Percentiles rank a stretch among this genome's conserved stretches.
These are phyloP conservation scores for Calidris pygmaea DNA, from an alignment of 2,113 vertebrate genomes.

Conservation along the genomic window DNA sequence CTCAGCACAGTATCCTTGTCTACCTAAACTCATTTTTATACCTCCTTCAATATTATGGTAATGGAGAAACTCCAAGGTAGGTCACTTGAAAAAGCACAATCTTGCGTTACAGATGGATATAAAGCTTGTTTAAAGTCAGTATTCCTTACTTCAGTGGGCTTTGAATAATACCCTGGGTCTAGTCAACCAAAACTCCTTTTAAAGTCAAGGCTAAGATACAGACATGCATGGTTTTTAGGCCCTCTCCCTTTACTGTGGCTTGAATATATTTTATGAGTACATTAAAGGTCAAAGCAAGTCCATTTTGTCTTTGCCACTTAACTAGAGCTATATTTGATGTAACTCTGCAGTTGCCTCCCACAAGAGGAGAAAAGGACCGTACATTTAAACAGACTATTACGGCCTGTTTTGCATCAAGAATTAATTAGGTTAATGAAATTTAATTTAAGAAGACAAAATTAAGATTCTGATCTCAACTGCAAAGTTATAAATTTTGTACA, in stretches of 20 bases:
- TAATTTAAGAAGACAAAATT: not conserved
- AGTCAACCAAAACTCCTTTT: conserved; percentile 3
- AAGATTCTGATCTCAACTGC: not conserved
- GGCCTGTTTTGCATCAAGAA: not conserved
- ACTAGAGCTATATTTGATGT: not conserved
- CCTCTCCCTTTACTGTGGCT: not conserved
- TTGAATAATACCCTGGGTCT: not conserved
- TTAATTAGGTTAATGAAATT: conserved; percentile 33
- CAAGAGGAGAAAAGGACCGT: not conserved
- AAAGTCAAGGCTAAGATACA: not conserved
- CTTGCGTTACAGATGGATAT: not conserved
- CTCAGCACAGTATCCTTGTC: not conserved
- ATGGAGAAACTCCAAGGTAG: not conserved
- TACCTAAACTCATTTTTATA: not conserved
- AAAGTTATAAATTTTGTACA: not conserved
- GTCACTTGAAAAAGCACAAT: not conserved
- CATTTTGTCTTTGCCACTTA: conserved; percentile 23
- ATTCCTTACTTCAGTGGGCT: not conserved
- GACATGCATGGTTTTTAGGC: not conserved
- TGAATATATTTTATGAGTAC: not conserved
- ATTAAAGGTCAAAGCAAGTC: conserved; percentile 11
- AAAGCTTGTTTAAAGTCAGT: conserved; percentile 2
- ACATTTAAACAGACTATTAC: not conserved
- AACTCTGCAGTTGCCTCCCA: not conserved
- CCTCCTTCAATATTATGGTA: not conserved